Base-by-base conservation (phyloP, 2,888 invertebrate genomes). In the Rotaria socialis region DNA sequence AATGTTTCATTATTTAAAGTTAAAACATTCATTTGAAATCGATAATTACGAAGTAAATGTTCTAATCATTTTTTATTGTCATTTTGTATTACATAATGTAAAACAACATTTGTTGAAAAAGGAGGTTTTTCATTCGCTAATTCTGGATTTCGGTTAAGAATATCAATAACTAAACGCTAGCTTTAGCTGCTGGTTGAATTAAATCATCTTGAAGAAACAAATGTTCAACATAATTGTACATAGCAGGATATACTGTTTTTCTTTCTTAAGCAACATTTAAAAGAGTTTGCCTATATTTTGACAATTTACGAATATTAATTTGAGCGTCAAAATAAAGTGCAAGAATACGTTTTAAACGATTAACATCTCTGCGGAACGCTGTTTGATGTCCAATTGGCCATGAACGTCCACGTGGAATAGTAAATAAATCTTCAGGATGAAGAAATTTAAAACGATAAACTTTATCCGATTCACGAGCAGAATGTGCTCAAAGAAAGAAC, bases 181-280 rank as follows among this genome's bases (percentile, higher is more conserved):
- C 2, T 11, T 27, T 27, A 35, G 67, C 19, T 35, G 35, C 67
- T 67, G n/a, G n/a, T n/a, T 27, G 27, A 35, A 67, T 67, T 27
- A 35, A 67, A 67, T 67, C 67, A 67, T 67, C 67, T 19, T 67
- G 35, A 67, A 67, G 67, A 67, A 67, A 35, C 19, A 67, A 35
- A 67, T 35, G 35, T 67, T 67, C 67, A 4, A 35, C 27, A 19
- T 19, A 67, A 19, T 10, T 67, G 35, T 67, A 67, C 67, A 67
- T 67, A 4, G 11, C 0, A 16, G 2, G 19, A 35, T 41, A 19
- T 10, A 6, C 19, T 19, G 11, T 6, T 14, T 7, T 2, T 19
- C 19, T 35, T 35, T 67, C 67, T 67, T 19, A 19, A 19, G 35
- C 67, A 67, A 67, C 35, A 67, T 67, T 19, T 16, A 67, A 8